A percentile compares a stretch with the other conserved stretches of the same genome.
Evolutionary conservation across 2,113 vertebrate genomes (phyloP).

Genomic region (Abramis brama): DNA sequence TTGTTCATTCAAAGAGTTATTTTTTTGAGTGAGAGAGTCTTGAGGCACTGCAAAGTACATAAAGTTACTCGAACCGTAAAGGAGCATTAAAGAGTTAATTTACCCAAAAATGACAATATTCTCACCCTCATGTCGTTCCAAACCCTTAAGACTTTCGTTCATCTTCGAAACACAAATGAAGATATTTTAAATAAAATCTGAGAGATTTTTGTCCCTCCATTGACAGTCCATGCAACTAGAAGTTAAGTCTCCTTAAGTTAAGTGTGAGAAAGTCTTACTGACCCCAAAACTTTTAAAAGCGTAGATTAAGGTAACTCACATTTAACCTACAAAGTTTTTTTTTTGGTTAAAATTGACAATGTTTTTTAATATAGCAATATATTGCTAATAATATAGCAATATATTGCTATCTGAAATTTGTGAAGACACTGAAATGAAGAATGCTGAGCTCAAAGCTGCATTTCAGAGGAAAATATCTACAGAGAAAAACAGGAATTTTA

Average conservation of each 20-base stretch:
- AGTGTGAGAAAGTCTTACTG: too few relatives aligned
- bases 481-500: background rate
- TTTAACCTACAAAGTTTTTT: conserved; percentile 1
- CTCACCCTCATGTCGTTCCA: too few relatives aligned
- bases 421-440: background rate
- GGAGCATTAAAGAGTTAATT: background rate
- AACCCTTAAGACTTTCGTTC: too few relatives aligned
- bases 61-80: background rate
- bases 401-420: background rate
- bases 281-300: too few relatives aligned
- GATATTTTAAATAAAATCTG: too few relatives aligned
- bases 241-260: too few relatives aligned
- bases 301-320: background rate
- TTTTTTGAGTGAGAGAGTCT: too few relatives aligned
- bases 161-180: too few relatives aligned
- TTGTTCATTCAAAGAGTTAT: too few relatives aligned
- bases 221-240: too few relatives aligned
- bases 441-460: conserved; percentile 21
- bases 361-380: background rate
- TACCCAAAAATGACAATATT: too few relatives aligned
- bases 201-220: too few relatives aligned
- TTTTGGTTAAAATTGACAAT: background rate
- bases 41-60: conserved; percentile 13
- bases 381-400: background rate
- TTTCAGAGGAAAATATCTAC: conserved; percentile 13